A percentile compares a stretch with the other conserved stretches of the same genome.
Evolutionary conservation across 2,888 invertebrate species (phyloP).

Genomic region (Phrixothrix hirtus): DNA sequence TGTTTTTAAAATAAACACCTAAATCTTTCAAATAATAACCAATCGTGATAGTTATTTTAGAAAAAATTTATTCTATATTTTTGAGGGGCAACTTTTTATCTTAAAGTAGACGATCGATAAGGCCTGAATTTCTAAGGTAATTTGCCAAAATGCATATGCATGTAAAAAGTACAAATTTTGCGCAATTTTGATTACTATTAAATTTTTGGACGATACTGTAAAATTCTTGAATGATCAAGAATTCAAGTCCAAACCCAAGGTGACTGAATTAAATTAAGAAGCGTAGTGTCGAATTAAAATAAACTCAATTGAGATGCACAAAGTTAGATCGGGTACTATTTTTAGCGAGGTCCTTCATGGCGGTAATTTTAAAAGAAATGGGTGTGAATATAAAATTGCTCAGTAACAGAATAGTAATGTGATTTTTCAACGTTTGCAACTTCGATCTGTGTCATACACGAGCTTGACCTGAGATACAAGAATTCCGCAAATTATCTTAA

Average conservation of each 20-base stretch:
- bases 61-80: too few species aligned
- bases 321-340: constrained; percentile 11
- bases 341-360: constrained; percentile 6
- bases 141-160: too few species aligned
- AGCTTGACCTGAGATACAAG: constrained; percentile 19
- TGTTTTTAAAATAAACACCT: too few species aligned
- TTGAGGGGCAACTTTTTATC: too few species aligned
- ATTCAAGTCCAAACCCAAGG: background rate
- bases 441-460: constrained; percentile 20
- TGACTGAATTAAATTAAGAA: background rate
- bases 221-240: background rate
- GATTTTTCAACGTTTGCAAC: constrained; percentile 16
- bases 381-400: constrained; percentile 16
- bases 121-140: too few species aligned
- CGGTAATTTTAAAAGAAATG: constrained; percentile 7
- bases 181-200: background rate
- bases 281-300: background rate
- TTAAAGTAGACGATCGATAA: too few species aligned
- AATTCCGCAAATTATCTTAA: constrained; percentile 4
- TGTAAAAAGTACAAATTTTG: too few species aligned
- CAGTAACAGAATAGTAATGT: constrained; percentile 17
- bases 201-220: background rate
- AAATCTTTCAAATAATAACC: too few species aligned
- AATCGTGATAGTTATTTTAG: too few species aligned
- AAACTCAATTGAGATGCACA: constrained; percentile 9